Evolutionary conservation across 2,888 invertebrate genomes (phyloP), one percentile per base, ranked within the genome.

Genomic region (Eutolmus rufibarbis): DNA sequence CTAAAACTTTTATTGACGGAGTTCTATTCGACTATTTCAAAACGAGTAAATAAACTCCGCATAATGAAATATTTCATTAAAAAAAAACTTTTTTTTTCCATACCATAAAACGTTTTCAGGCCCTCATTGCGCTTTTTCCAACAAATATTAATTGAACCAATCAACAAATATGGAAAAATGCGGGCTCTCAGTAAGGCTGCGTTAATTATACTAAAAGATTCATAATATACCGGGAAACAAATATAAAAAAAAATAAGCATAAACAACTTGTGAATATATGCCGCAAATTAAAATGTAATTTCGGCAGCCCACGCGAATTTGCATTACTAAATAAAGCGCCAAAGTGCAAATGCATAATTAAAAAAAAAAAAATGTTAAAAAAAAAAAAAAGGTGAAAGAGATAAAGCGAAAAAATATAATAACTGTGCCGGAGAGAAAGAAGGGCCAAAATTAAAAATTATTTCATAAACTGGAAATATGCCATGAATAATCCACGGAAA

Each of bases 271-370:
- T n/a, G 37, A 77, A 77, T 37, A 40, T 37, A 19, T 19, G 19
- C 2, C 19, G 78, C 40, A 40, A 34, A 78, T 78, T 78, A 78
- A 78, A 78, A 78, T 78, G 37, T 78, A 78, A 78, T 78, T 78
- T 78, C 43, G 9, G 23, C 19, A 43, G 12, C 23, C 37, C 43
- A 78, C 37, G 40, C 23, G 12, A 78, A 78, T 78, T 78, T 78
- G 23, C 77, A 78, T 78, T 23, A 40, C 78, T 78, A 81, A 81
- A 81, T 81, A 31, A 81, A 56, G 34, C 51, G 56, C 23, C n/a
- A 81, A 81, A 81, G 51, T 81, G 81, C 56, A 51, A 81, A 34
- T 56, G 81, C 56, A 81, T 81, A 81, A 81, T 51, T 81, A 56
- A 81, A 56, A 76, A 34, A 9, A 9, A 9, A 43, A 77, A 34